Evolutionary conservation across 2,888 invertebrate genomes (phyloP).

Genomic region (Lepeophtheirus nordmannii): DNA sequence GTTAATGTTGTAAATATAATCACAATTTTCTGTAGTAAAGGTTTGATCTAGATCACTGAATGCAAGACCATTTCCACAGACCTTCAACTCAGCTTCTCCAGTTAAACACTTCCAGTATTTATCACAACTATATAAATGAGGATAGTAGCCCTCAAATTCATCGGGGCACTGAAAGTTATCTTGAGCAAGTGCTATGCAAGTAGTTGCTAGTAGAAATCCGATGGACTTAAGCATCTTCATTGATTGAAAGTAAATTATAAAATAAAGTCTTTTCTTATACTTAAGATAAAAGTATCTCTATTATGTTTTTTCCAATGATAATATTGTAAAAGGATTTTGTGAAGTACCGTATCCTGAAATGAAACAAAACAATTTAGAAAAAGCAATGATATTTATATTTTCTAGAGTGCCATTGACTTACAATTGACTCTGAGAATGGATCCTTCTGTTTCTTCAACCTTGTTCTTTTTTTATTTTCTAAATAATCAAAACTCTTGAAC

Average conservation of each 20-base stretch:
- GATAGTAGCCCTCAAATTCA: conserved; percentile 28
- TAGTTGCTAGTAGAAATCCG: background rate
- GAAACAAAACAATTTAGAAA: too few relatives aligned
- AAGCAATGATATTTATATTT: too few relatives aligned
- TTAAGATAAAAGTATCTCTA: background rate
- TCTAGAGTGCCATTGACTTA: background rate
- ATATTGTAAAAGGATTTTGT: background rate
- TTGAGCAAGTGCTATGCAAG: conserved; percentile 38
- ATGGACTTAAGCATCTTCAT: background rate
- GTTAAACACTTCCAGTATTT: conserved; percentile 92
- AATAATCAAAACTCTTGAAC: background rate
- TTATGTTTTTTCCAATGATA: background rate
- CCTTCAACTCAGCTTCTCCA: conserved; percentile 68
- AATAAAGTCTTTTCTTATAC: too few relatives aligned
- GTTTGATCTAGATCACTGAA: conserved; percentile 76
- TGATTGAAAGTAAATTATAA: background rate
- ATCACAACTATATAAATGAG: conserved; percentile 46
- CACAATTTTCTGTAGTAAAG: conserved; percentile 83
- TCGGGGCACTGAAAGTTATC: conserved; percentile 38
- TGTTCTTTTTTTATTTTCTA: too few relatives aligned
- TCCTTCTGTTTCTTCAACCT: too few relatives aligned
- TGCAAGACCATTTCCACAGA: conserved; percentile 82
- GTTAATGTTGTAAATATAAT: conserved; percentile 84
- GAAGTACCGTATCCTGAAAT: background rate
- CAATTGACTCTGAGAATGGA: background rate